Evolutionary conservation across 2,888 invertebrate genomes (phyloP).

Genomic region (Aethes cnicana): DNA sequence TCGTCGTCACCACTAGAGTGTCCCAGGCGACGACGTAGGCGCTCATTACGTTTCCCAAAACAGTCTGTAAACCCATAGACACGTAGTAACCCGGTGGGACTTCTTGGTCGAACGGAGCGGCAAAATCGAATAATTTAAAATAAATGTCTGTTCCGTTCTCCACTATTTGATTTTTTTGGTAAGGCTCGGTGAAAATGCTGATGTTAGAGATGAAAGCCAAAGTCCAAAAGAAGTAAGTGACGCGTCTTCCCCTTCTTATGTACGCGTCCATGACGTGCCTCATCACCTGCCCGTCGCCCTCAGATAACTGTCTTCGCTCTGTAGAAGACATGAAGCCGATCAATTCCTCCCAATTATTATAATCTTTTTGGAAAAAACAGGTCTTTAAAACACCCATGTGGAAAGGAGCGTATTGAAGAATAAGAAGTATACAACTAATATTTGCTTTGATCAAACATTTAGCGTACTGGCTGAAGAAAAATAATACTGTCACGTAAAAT

Average conservation of each 20-base stretch:
- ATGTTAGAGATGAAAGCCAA: slow-evolving; percentile 54
- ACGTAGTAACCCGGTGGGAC: slow-evolving; percentile 57
- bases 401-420: slow-evolving; percentile 60
- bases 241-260: slow-evolving; percentile 47
- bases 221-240: slow-evolving; percentile 56
- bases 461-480: slow-evolving; percentile 57
- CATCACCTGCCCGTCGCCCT: slow-evolving; percentile 37
- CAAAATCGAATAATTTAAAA: slow-evolving; percentile 49
- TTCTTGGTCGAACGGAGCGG: slow-evolving; percentile 48
- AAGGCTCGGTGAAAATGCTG: slow-evolving; percentile 55
- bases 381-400: slow-evolving; percentile 58
- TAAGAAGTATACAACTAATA: slow-evolving; percentile 44
- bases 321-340: slow-evolving; percentile 51
- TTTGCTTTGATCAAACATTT: slow-evolving; percentile 49
- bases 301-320: slow-evolving; percentile 46
- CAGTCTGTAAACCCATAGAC: slow-evolving; percentile 54
- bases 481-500: slow-evolving; percentile 46
- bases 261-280: slow-evolving; percentile 47
- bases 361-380: slow-evolving; percentile 52
- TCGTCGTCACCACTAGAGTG: slow-evolving; percentile 52
- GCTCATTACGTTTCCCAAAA: slow-evolving; percentile 53
- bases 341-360: slow-evolving; percentile 50
- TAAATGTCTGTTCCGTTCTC: slow-evolving; percentile 54
- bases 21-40: slow-evolving; percentile 61
- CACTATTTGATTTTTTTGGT: slow-evolving; percentile 49